These are phyloP conservation scores for Rhorus exstirpatorius DNA, from an alignment of 2,888 invertebrate genomes.

Conservation along the genomic window DNA sequence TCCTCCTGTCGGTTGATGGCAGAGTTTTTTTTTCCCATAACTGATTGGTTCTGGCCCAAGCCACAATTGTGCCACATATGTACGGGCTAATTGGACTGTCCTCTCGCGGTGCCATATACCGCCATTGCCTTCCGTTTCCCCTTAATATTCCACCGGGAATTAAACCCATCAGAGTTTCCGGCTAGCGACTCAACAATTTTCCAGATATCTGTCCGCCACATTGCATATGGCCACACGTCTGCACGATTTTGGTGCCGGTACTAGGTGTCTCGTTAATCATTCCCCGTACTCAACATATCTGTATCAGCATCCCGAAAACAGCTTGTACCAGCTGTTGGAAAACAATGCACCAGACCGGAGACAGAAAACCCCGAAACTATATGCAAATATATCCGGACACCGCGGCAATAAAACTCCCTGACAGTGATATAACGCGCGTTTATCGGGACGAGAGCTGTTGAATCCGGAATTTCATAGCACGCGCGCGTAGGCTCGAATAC, in stretches of 20 bases:
- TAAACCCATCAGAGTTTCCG: not conserved
- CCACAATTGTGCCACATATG: slow-evolving; percentile 46
- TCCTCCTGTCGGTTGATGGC: not conserved
- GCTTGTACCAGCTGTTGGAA: too few relatives aligned
- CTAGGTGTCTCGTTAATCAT: not conserved
- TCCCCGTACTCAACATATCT: not conserved
- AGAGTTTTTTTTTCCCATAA: not conserved
- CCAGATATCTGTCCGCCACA: not conserved
- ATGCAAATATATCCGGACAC: too few relatives aligned
- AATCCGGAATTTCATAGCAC: not conserved
- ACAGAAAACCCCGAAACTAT: too few relatives aligned
- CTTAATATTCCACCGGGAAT: slow-evolving; percentile 5
- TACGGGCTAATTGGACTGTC: slow-evolving; percentile 54
- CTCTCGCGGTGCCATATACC: slow-evolving; percentile 15
- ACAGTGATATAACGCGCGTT: not conserved
- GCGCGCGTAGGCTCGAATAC: not conserved
- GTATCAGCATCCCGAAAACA: too few relatives aligned
- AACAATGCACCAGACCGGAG: not conserved
- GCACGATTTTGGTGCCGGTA: not conserved
- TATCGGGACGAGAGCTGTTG: not conserved
- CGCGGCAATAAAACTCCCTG: not conserved
- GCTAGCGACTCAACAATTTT: slow-evolving; percentile 13
- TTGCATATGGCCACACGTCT: not conserved
- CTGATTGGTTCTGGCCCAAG: slow-evolving; percentile 38
- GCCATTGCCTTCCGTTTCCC: not conserved